Base-by-base conservation (phyloP, 2,888 invertebrate genomes). In the Tromatobia lineatoria region DNA sequence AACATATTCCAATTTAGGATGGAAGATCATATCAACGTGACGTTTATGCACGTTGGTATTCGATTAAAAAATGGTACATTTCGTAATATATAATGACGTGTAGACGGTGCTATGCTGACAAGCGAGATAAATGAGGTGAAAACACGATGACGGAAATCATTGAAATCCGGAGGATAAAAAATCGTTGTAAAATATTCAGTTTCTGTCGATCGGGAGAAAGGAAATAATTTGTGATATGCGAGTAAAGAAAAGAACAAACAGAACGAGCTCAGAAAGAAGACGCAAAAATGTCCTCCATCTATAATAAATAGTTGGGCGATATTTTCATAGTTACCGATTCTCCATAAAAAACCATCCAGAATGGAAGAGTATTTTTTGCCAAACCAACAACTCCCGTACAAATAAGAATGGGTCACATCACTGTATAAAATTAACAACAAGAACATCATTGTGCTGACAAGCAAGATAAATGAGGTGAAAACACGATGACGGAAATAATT, bases 251-350 rank as follows among this genome's bases (percentile, higher is more conserved):
- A 20, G 38, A 34, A 61, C 54, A 74, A 61, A 42, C 38, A 29
- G 11, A 18, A 34, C 23, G 59, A 59, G 38, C 10, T 10, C 38
- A 54, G 57, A 73, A 73, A 57, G 7, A 54, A 57, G 57, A 50
- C 38, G 67, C 50, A 38, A 80, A 70, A 69, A 42, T 61, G 76
- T 47, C 67, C 66, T 86, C 79, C 89, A 90, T 90, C 89, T 89
- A 89, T 90, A 90, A 90, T 91, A 88, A 90, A 91, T 90, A 89
- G 89, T 90, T 76, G 85, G 77, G 88, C 85, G 88, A 90, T 90
- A 90, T 90, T 91, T 91, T 89, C 88, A 88, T 89, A n/a, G n/a
- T n/a, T n/a, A n/a, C n/a, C n/a, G n/a, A n/a, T n/a, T n/a, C n/a
- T n/a, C n/a, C n/a, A n/a, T n/a, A n/a, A n/a, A n/a, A n/a, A n/a